phyloP scores from a whole-genome alignment of 2,797 vertebrate genomes.

The Lepidocolaptes lacrymiger region DNA sequence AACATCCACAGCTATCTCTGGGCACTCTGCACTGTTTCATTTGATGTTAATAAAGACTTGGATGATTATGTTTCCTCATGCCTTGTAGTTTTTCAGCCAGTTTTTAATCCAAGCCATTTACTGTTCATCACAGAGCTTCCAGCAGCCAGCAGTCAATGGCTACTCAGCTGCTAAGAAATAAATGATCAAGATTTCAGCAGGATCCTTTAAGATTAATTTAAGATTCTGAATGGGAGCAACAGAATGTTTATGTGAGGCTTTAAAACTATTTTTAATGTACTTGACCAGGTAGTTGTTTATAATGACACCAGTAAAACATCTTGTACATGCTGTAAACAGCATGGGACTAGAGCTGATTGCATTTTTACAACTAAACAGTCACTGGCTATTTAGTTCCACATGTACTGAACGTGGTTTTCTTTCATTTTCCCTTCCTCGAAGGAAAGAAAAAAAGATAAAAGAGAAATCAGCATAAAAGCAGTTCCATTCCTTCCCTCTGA shows the following conservation, averaged over 20 bases:
- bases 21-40: background rate
- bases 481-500: background rate
- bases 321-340: background rate
- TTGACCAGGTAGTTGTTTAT: background rate
- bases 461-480: background rate
- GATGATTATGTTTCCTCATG: background rate
- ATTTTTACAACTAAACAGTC: background rate
- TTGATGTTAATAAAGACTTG: background rate
- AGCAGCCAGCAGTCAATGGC: background rate
- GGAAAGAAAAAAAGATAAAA: background rate
- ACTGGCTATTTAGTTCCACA: background rate
- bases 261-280: slow-evolving; percentile 10
- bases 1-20: background rate
- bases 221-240: background rate
- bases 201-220: background rate
- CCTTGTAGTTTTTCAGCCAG: background rate
- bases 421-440: background rate
- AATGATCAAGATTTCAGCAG: background rate
- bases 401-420: background rate
- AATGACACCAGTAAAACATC: background rate
- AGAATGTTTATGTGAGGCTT: background rate
- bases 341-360: background rate
- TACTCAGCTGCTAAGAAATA: background rate
- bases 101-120: slow-evolving; percentile 19
- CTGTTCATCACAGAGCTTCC: background rate